These are phyloP conservation scores for Zygogramma bicolorata DNA, from an alignment of 2,888 invertebrate genomes.

Conservation along the genomic window DNA sequence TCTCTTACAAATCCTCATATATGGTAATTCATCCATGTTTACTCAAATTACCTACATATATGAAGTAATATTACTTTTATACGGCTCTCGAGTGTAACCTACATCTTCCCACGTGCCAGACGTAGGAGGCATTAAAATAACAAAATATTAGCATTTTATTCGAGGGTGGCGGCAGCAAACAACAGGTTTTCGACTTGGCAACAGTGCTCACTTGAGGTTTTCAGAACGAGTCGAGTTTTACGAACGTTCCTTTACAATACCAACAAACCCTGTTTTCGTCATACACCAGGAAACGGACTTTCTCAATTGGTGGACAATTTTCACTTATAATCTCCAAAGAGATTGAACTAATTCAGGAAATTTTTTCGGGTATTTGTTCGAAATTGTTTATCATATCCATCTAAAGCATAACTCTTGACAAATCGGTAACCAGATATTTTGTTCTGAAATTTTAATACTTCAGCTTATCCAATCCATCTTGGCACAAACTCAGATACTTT, in stretches of 20 bases:
- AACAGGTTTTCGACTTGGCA: constrained; percentile 15
- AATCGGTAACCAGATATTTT: too few species aligned
- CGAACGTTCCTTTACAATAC: neutral
- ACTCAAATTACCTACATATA: constrained; percentile 42
- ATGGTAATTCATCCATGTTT: constrained; percentile 42
- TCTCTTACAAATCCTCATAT: constrained; percentile 37
- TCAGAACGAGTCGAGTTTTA: neutral
- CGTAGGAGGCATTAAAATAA: constrained; percentile 43
- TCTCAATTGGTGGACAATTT: too few species aligned
- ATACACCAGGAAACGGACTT: too few species aligned
- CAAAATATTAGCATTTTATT: constrained; percentile 42
- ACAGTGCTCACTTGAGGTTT: neutral
- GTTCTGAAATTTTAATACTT: too few species aligned
- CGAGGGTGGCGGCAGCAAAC: constrained; percentile 44
- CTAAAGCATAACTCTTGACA: too few species aligned
- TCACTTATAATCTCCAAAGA: too few species aligned
- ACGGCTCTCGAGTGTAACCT: constrained; percentile 44
- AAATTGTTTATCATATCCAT: too few species aligned
- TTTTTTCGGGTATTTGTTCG: too few species aligned
- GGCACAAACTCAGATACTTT: too few species aligned
- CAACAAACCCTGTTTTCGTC: too few species aligned
- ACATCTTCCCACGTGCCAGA: constrained; percentile 46
- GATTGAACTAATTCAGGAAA: too few species aligned
- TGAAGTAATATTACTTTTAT: constrained; percentile 45
- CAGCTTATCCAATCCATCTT: too few species aligned